Conservation (phyloP, 2,797 vertebrate genomes). For the Benthosema pterotum region DNA sequence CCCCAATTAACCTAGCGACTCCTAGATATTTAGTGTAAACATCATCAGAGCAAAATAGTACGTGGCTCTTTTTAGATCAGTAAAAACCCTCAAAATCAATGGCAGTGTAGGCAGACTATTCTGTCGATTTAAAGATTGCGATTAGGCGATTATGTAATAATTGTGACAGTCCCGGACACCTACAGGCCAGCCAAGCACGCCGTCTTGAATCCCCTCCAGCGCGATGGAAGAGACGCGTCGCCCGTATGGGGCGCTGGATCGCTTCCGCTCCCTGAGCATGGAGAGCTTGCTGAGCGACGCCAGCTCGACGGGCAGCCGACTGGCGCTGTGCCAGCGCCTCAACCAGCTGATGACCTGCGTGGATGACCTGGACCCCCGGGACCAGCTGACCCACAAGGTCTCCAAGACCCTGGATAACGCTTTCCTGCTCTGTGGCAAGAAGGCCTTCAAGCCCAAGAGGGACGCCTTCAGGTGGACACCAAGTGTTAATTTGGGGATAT, state of each 20-base stretch:
- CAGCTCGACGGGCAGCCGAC: conserved; percentile 61
- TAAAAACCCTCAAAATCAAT: too few species aligned
- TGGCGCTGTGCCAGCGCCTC: conserved; percentile 76
- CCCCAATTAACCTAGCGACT: too few species aligned
- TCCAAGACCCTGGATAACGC: conserved; percentile 77
- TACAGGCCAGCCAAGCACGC: too few species aligned
- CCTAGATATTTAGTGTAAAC: too few species aligned
- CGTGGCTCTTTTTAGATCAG: too few species aligned
- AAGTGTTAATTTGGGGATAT: too few species aligned
- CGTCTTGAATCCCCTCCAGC: neutral
- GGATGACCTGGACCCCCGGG: conserved; percentile 75
- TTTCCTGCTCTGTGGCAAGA: conserved; percentile 74
- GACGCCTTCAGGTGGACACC: conserved; percentile 69
- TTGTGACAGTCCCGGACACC: too few species aligned
- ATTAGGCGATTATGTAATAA: too few species aligned
- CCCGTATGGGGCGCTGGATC: conserved; percentile 34
- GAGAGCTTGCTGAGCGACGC: conserved; percentile 67
- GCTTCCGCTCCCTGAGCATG: conserved; percentile 63
- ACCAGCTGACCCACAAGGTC: conserved; percentile 75
- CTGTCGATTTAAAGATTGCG: too few species aligned
- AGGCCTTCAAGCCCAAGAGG: conserved; percentile 55
- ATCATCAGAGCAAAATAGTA: too few species aligned
- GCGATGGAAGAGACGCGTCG: conserved; percentile 63
- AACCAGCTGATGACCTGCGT: conserved; percentile 78
- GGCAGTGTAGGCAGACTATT: too few species aligned